Percentiles rank a stretch among this genome's conserved stretches.
phyloP scores from a whole-genome alignment of 2,797 vertebrate species.

The Picus viridis region DNA sequence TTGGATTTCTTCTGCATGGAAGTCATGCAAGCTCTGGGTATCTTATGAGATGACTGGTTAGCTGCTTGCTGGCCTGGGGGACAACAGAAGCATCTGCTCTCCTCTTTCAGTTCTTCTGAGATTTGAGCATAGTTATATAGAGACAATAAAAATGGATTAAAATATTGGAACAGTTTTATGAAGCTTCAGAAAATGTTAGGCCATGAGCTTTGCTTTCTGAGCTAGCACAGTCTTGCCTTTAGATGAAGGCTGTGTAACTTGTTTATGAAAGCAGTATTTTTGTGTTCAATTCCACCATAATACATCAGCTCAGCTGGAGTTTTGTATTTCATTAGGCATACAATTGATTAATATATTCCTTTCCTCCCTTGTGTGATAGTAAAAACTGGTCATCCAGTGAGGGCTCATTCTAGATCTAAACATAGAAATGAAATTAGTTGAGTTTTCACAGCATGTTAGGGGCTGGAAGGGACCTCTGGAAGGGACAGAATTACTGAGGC shows the following conservation, averaged over 20 bases:
- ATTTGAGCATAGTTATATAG: neutral
- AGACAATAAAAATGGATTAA: neutral
- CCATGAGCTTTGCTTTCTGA: neutral
- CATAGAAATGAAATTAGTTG: neutral
- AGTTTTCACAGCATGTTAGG: neutral
- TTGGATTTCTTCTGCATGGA: neutral
- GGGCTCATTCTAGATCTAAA: neutral
- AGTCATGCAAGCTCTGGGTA: neutral
- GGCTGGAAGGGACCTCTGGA: too few relatives aligned
- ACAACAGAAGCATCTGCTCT: neutral
- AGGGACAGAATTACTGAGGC: too few relatives aligned
- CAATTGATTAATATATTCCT: constrained; percentile 2
- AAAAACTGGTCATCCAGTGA: neutral
- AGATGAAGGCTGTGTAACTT: neutral
- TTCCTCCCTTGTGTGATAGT: neutral
- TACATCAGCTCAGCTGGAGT: neutral
- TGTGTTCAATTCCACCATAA: neutral
- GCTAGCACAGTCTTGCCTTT: neutral
- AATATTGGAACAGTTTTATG: neutral
- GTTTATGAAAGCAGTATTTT: neutral
- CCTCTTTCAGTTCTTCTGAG: neutral
- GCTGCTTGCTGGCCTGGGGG: neutral
- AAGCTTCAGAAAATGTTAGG: neutral
- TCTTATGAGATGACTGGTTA: neutral
- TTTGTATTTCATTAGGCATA: neutral